Conservation (phyloP, 2,113 vertebrate genomes). For the Amphilophus citrinellus region DNA sequence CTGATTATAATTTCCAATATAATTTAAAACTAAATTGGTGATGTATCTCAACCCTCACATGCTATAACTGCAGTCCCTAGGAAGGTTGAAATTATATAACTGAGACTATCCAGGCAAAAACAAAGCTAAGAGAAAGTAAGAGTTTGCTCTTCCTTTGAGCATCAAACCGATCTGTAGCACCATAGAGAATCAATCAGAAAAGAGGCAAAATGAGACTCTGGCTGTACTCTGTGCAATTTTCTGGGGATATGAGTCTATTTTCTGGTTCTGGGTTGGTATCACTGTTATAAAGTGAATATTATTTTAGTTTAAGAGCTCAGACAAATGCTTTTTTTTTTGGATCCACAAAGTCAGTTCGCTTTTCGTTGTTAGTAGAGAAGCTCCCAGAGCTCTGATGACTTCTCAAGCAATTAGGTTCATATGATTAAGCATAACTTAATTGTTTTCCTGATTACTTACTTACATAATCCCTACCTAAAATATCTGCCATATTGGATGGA, state of each 20-base stretch:
- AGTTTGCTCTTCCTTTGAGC: constrained; percentile 38
- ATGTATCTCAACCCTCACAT: background rate
- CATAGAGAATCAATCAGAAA: constrained; percentile 56
- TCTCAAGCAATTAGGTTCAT: background rate
- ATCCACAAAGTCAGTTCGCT: constrained; percentile 3
- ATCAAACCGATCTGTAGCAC: constrained; percentile 22
- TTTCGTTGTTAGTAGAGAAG: background rate
- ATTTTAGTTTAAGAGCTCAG: constrained; percentile 42
- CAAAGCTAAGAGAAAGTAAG: constrained; percentile 19
- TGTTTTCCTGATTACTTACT: background rate
- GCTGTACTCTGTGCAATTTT: constrained; percentile 44
- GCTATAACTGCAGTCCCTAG: background rate
- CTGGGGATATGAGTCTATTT: constrained; percentile 52
- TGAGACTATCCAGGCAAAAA: constrained; percentile 10
- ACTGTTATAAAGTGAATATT: constrained; percentile 36
- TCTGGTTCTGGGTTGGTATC: constrained; percentile 43
- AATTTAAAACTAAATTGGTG: constrained; percentile 12
- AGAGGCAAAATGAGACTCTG: constrained; percentile 29
- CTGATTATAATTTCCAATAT: background rate
- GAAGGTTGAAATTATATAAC: constrained; percentile 8
- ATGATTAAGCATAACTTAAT: background rate
- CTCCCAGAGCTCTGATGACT: background rate
- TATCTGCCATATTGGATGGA: background rate
- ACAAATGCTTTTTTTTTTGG: constrained; percentile 8
- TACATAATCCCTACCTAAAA: background rate